A percentile compares a stretch with the other conserved stretches of the same genome.
These are phyloP conservation scores for Dryoscopus gambensis DNA, from an alignment of 2,113 vertebrate genomes.

Conservation along the genomic window DNA sequence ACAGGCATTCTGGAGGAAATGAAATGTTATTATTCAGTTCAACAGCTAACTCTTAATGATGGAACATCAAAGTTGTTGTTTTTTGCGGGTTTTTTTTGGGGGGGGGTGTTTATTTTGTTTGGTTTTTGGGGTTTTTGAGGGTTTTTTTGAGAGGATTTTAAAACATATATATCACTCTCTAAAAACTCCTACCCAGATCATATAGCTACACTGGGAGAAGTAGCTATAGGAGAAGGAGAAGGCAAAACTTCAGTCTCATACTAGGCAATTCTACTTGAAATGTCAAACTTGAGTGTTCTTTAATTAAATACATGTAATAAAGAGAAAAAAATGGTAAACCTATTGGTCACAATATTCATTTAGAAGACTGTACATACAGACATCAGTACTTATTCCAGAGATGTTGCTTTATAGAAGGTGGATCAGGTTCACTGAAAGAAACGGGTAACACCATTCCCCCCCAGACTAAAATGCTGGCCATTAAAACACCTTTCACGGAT, in stretches of 20 bases:
- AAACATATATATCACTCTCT: neutral
- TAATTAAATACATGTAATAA: neutral
- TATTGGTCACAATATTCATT: neutral
- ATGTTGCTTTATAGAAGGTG: neutral
- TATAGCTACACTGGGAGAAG: neutral
- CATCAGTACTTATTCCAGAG: neutral
- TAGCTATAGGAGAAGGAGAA: neutral
- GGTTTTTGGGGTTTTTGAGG: neutral
- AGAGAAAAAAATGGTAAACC: neutral
- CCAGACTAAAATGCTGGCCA: neutral
- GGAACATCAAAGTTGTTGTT: neutral
- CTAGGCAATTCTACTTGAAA: neutral
- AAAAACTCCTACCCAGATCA: neutral
- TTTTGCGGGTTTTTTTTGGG: neutral
- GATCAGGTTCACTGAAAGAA: neutral
- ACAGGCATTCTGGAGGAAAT: neutral
- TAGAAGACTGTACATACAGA: neutral
- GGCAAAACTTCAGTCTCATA: neutral
- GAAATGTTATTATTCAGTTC: neutral
- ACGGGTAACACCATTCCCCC: neutral
- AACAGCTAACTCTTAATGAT: neutral
- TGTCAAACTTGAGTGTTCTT: neutral
- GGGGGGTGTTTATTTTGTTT: neutral
- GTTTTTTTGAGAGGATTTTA: neutral
- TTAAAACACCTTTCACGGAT: neutral